A percentile compares a stretch with the other conserved stretches of the same genome.
phyloP scores from a whole-genome alignment of 2,888 invertebrate species.

The Amblyjoppa fuscipennis region DNA sequence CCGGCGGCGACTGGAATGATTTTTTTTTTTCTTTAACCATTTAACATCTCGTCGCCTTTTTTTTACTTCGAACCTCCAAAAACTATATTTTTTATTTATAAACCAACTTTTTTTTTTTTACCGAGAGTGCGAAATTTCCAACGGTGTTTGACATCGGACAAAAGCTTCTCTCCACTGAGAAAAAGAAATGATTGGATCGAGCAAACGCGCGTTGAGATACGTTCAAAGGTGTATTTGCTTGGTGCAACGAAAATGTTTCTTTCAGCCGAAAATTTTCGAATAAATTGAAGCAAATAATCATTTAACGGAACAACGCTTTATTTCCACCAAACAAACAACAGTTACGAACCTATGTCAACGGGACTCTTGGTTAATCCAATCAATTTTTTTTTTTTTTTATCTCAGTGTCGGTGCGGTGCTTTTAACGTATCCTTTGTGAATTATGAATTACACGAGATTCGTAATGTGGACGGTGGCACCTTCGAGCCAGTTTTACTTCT shows the following conservation, averaged over 20 bases:
- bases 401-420: background rate
- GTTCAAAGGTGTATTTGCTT: too few relatives aligned
- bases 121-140: background rate
- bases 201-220: too few relatives aligned
- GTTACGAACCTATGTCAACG: too few relatives aligned
- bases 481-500: conserved; percentile 63
- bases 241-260: too few relatives aligned
- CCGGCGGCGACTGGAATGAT: conserved; percentile 24
- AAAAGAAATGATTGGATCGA: too few relatives aligned
- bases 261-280: too few relatives aligned
- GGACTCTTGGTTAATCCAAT: too few relatives aligned
- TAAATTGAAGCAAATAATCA: too few relatives aligned
- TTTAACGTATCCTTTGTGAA: conserved; percentile 35
- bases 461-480: conserved; percentile 21
- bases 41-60: conserved; percentile 22
- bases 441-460: conserved; percentile 40
- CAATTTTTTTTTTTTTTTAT: too few relatives aligned
- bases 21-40: conserved; percentile 57
- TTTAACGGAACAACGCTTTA: too few relatives aligned
- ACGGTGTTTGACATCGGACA: background rate
- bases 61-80: background rate
- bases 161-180: background rate
- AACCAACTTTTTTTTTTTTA: background rate
- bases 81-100: too few relatives aligned
- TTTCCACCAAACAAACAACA: too few relatives aligned